A percentile compares a stretch with the other conserved stretches of the same genome.
These are phyloP conservation scores for Akabosia matsudoensis DNA, from an alignment of 1,140 invertebrate genomes.

Conservation along the genomic window DNA sequence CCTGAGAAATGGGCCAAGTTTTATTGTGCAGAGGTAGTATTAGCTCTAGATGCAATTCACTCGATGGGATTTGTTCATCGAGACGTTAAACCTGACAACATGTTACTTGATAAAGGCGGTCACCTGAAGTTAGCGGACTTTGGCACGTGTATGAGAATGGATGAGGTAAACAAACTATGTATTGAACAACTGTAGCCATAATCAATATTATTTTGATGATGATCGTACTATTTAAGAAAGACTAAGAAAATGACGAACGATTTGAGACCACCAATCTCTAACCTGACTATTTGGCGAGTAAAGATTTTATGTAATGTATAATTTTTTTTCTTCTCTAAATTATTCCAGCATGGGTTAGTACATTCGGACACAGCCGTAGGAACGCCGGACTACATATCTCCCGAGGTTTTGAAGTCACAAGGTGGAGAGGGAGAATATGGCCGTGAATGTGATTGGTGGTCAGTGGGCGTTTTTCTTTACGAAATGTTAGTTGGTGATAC, in stretches of 20 bases:
- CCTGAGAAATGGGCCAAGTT: conserved; percentile 99
- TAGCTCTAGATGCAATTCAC: conserved; percentile 97
- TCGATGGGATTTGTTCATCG: conserved; percentile 97
- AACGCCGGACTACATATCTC: conserved; percentile 98
- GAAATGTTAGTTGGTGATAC: conserved; percentile 99
- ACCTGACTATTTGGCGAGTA: neutral
- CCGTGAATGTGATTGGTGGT: conserved; percentile 99
- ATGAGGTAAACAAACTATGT: conserved; percentile 58
- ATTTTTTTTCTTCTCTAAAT: neutral
- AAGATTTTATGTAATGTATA: neutral
- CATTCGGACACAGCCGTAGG: conserved; percentile 96
- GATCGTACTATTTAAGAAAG: neutral
- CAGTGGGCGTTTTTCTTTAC: conserved; percentile 96
- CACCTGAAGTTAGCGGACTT: conserved; percentile 98
- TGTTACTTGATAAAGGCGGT: conserved; percentile 89
- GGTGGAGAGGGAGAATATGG: conserved; percentile 93
- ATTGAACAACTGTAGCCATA: too few species aligned
- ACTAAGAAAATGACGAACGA: neutral
- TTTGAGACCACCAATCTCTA: neutral
- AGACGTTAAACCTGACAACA: conserved; percentile 99
- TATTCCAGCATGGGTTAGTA: conserved; percentile 78
- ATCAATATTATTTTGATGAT: too few species aligned
- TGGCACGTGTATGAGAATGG: conserved; percentile 99
- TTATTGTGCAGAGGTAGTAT: conserved; percentile 97
- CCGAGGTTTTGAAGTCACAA: conserved; percentile 95